Evolutionary conservation across 2,113 vertebrate species (phyloP), one percentile per base, ranked within the genome.

Genomic region (Rafetus swinhoei): DNA sequence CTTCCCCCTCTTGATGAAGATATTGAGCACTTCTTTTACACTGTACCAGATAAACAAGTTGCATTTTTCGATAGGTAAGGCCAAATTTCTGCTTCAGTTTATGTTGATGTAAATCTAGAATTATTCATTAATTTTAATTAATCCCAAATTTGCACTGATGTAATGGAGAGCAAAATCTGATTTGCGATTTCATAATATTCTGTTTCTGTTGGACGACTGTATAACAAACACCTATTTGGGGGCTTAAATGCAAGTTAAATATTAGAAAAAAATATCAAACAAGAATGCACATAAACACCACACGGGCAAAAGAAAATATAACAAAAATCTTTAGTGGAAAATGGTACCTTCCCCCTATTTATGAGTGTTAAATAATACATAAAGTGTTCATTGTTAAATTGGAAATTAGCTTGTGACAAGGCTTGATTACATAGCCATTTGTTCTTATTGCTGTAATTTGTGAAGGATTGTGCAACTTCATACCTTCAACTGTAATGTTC

Each of bases 271-370:
- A 94, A 92, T 56, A 94, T 54, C 93, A 60, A 90, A 86, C 86
- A 95, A 91, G 95, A 97, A 95, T 81, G 89, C 85, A 91, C 92
- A 97, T 92, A 98, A 98, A 97, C 96, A 97, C 97, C 97, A 97
- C 96, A 86, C 0, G 96, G 92, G 94, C 96, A 97, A 98, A 98
- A 94, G 92, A 97, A 97, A 97, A 97, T 97, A 80, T 96, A 96
- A 96, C 94, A 97, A 88, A 96, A 97, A 95, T 94, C 95, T 98
- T 98, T 98, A 98, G 97, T 98, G 96, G 97, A 97, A 97, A 98
- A 97, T 95, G 79, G 93, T 92, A 97, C 94, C 96, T 94, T 95
- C 92, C 85, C 97, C 89, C 94, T 97, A 93, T 88, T 95, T 91
- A 95, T 88, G 88, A 62, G 95, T 95, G 90, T 96, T 79, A 96